These are phyloP conservation scores for Hylia prasina DNA, from an alignment of 2,113 vertebrate species.

Conservation along the genomic window DNA sequence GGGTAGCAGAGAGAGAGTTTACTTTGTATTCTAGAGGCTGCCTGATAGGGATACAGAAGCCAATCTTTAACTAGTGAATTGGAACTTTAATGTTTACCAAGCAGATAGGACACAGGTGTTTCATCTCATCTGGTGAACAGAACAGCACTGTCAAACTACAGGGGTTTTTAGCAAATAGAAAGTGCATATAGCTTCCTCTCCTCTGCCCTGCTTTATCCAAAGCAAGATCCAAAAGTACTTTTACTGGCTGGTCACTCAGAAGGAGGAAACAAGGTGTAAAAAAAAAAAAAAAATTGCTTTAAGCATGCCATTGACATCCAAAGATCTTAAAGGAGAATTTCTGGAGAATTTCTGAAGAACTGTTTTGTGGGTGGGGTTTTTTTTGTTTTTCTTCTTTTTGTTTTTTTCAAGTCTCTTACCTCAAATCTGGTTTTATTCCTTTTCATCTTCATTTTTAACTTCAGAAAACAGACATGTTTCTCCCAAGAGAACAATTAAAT, in stretches of 20 bases:
- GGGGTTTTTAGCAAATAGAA: conserved; percentile 42
- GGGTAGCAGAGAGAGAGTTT: not conserved
- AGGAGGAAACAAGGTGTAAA: not conserved
- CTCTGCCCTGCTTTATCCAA: not conserved
- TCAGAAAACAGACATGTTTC: conserved; percentile 64
- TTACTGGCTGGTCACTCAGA: not conserved
- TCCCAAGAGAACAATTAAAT: conserved; percentile 72
- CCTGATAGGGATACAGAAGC: conserved; percentile 55
- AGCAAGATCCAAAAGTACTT: not conserved
- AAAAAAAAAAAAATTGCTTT: not conserved
- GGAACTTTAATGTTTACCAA: conserved; percentile 79
- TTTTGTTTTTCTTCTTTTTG: not conserved
- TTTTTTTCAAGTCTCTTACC: not conserved
- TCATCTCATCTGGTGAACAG: conserved; percentile 57
- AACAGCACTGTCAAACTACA: conserved; percentile 42
- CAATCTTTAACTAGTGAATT: conserved; percentile 75
- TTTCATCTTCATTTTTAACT: conserved; percentile 52
- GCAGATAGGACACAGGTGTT: conserved; percentile 72
- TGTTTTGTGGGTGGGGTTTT: not conserved
- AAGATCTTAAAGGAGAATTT: not conserved
- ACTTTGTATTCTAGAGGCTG: conserved; percentile 63
- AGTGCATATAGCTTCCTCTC: not conserved
- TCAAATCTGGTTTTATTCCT: conserved; percentile 18
- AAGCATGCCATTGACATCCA: not conserved
- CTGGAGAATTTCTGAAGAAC: not conserved